Evolutionary conservation across 2,797 vertebrate species (phyloP), one percentile per base, ranked within the genome.

Genomic region (Spea hammondii): DNA sequence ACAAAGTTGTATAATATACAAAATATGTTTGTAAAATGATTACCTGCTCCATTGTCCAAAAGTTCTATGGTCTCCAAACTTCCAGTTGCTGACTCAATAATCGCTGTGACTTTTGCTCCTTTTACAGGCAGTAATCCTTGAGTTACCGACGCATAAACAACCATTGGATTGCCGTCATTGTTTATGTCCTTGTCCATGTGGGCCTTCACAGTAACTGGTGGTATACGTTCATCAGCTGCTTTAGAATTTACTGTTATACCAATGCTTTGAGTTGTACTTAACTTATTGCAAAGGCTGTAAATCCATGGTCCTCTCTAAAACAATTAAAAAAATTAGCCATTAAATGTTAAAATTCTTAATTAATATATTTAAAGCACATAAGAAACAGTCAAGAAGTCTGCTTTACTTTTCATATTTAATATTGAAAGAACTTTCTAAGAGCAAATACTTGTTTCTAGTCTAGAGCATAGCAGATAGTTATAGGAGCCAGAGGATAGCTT

Each of bases 1-100:
- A 2, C 32, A 32, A 32, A 32, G 32, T 32, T 32, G 1, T 32
- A 32, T 32, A 3, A 32, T 32, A 32, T 32, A 32, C 32, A 32
- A 32, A 32, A 32, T 32, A 32, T 32, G 32, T 32, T 32, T 32
- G 32, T 57, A 57, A 57, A 57, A 11, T 12, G 4, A 11, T 10
- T 87, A 93, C 92, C 91, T 87, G 89, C 83, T 76, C 92, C 92
- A 4, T 88, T 88, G 84, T 93, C 92, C 67, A 84, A 4, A 76
- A 93, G 88, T 50, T 89, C 47, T 76, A 92, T 45, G 4, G 70
- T 51, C 8, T 77, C 17, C 68, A 74, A 13, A 60, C 74, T 17
- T 32, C 84, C 88, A 49, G 4, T 68, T 0, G 53, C 72, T 4
- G 87, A 82, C 86, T 90, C 88, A 76, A 93, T 76, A 2, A 86